A percentile compares a stretch with the other conserved stretches of the same genome.
phyloP scores from a whole-genome alignment of 1,140 invertebrate genomes.

The Meloidogyne chitwoodi region DNA sequence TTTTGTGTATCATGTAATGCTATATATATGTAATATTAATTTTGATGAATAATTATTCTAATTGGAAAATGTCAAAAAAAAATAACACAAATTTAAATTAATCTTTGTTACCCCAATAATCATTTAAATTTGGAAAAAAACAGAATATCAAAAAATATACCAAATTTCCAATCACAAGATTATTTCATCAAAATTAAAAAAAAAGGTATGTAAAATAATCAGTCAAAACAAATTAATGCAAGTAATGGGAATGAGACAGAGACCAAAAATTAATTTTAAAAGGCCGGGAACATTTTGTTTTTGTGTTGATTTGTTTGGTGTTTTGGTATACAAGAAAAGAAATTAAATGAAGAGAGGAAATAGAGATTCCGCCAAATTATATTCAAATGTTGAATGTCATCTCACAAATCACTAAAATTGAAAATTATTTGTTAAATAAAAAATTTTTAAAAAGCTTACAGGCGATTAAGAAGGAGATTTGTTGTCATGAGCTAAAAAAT shows the following conservation, averaged over 20 bases:
- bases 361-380: not conserved
- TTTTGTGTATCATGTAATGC: too few relatives aligned
- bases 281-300: not conserved
- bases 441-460: not conserved
- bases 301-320: not conserved
- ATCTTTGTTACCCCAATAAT: too few relatives aligned
- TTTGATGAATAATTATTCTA: too few relatives aligned
- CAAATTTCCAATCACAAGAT: too few relatives aligned
- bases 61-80: too few relatives aligned
- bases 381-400: not conserved
- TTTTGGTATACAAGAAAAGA: not conserved
- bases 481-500: not conserved
- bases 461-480: not conserved
- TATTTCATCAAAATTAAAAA: not conserved
- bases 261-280: not conserved
- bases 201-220: not conserved
- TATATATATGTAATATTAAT: too few relatives aligned
- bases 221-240: not conserved
- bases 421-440: not conserved
- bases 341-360: not conserved
- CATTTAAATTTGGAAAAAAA: too few relatives aligned
- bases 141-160: too few relatives aligned
- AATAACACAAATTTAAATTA: too few relatives aligned
- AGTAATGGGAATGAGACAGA: not conserved
- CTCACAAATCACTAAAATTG: not conserved